Base-by-base conservation (phyloP, 2,113 vertebrate genomes). In the Chaenogobius annularis region DNA sequence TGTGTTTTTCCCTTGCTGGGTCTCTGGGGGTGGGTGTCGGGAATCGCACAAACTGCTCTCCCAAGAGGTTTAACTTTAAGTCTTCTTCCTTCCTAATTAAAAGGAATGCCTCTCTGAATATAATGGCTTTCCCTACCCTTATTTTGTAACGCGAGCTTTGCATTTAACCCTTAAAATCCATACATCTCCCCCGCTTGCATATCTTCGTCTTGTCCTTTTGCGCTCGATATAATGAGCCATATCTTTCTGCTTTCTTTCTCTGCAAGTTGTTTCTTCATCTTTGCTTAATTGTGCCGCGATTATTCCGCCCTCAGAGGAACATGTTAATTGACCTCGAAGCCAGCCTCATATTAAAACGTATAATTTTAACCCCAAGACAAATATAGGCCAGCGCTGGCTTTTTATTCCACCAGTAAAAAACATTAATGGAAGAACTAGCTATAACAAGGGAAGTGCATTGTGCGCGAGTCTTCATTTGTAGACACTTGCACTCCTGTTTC, bases 281-380 rank as follows among this genome's bases (percentile, higher is more conserved):
- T 68, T 61, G 77, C 61, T 74, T 87, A 78, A 87, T 87, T 85
- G 80, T 78, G 66, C 75, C 80, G 76, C 85, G 85, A 74, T 88
- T 80, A 84, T 85, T 87, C 84, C 55, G 78, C 62, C 79, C 83
- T 81, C 86, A 73, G 61, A 84, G 86, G 86, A 77, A 77, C 75
- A 83, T 78, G 22, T 85, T 89, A 90, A 90, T 89, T 90, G 86
- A 90, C 88, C 87, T 74, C 81, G 83, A 84, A 87, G 85, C 80
- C 75, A 78, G 46, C 62, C 62, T 70, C 77, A 85, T 83, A 87
- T 87, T 81, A 83, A 80, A 84, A 80, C 67, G 78, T 88, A 70
- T 74, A 72, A 83, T 88, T 87, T 85, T 79, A 77, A 78, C 69
- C 79, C 79, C 82, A 72, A 73, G 73, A 85, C 70, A 46, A 86